Base-by-base conservation (phyloP, 2,797 vertebrate genomes). In the Sebastes trivittatus region DNA sequence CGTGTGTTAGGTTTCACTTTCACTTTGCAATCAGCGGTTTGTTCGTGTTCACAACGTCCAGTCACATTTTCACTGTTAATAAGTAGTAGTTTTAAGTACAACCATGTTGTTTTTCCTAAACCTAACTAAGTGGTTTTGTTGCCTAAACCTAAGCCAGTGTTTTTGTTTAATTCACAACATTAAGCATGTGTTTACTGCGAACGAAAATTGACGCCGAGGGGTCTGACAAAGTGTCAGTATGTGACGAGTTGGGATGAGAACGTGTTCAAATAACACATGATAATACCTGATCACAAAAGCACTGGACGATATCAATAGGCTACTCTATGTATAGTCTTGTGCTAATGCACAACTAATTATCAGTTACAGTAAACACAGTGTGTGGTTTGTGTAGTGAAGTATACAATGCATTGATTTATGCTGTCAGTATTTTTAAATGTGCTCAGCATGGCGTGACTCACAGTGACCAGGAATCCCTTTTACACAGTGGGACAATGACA, bases 191-290 rank as follows among this genome's bases (percentile, higher is more conserved):
- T 46, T 46, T 2, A 46, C 14, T 46, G 42, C 16, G 1, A 46
- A 7, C 3, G 16, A 46, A 46, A 46, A 46, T 1, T 46, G 42
- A 46, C 3, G 42, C 42, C 1, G 42, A 46, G 42, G 42, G 42
- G 42, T 18, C 42, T 46, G 16, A 46, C 16, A 46, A 0, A 46
- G 6, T 0, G 42, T 46, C 16, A 0, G 42, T 18, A 46, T 46
- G 16, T 46, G 42, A 46, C 16, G 42, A 18, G 16, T 46, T 46
- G 42, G 38, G 38, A 42, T 0, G 38, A 42, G 14, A 42, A 42
- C 0, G 14, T 42, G 14, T 42, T 42, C 1, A 42, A 42, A 20
- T 46, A 30, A 68, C 42, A 75, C n/a, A 34, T 18, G 25, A 61
- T 42, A 2, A 61, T 46, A 7, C 10, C 23, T 22, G 20, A 34